Base-by-base conservation (phyloP, 2,797 vertebrate species). In the Poliocrania exsul region DNA sequence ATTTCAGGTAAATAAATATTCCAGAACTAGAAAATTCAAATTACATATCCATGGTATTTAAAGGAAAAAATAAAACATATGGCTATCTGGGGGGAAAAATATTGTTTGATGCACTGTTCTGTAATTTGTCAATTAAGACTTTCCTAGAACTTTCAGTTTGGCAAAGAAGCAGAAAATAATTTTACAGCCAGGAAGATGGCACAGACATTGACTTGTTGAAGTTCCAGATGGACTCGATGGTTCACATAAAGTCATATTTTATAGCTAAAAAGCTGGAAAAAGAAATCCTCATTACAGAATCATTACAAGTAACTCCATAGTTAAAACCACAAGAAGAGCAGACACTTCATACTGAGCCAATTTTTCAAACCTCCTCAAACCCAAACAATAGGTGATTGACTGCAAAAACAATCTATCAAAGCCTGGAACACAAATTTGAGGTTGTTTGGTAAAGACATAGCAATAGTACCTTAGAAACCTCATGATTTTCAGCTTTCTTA, bases 141-240 rank as follows among this genome's bases (percentile, higher is more conserved):
- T 92, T 89, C 71, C 74, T 87, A 87, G 86, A 94, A 71, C 35
- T 80, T 83, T 75, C 42, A 85, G 42, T n/a, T 84, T 93, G 72
- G 69, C 79, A 93, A 94, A 72, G 47, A 88, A 46, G 65, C 31
- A 72, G 47, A 77, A 96, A 83, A 81, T 67, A 87, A 85, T 47
- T 82, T 84, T 66, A 90, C 6, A 33, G 47, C 49, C 0, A 1
- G 65, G 64, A 91, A 93, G 81, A 89, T 83, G 79, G 69, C 75
- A 93, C 2, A 18, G 58, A 49, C 3, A 0, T 67, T 57, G 66
- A 56, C 37, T 88, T 90, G n/a, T 4, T 87, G 31, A 23, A 71
- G 54, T 37, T 95, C 75, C 66, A 83, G 72, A 65, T 56, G 44
- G 58, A 61, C 54, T 81, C 80, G 66, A 9, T 51, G 77, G 51